Evolutionary conservation across 2,797 vertebrate species (phyloP).

Genomic region (Falco peregrinus): DNA sequence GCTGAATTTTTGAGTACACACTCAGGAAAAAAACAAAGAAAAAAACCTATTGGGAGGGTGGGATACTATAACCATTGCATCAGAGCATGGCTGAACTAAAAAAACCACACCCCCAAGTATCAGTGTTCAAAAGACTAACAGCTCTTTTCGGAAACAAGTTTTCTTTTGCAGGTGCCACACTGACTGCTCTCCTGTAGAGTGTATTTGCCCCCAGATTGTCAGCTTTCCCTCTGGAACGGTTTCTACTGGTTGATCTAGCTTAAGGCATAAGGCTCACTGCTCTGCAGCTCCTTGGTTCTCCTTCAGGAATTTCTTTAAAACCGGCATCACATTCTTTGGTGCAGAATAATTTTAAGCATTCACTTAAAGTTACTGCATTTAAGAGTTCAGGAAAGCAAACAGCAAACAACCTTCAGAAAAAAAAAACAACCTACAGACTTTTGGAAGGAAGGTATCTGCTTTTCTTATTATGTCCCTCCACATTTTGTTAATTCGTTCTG

Average conservation of each 20-base stretch:
- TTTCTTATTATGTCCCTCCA: neutral
- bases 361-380: neutral
- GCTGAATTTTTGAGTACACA: neutral
- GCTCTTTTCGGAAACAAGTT: neutral
- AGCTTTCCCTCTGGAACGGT: neutral
- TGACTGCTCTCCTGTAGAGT: neutral
- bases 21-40: neutral
- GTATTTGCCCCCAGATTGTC: neutral
- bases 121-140: neutral
- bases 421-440: neutral
- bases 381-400: neutral
- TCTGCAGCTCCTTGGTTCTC: neutral
- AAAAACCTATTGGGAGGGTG: neutral
- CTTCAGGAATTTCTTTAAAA: neutral
- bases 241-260: neutral
- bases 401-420: neutral
- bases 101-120: neutral
- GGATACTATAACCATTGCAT: neutral
- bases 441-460: neutral
- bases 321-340: neutral
- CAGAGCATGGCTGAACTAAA: neutral
- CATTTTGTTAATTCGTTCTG: neutral
- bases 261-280: neutral
- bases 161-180: neutral
- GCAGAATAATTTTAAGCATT: neutral